These are phyloP conservation scores for Chelmon rostratus DNA, from an alignment of 2,797 vertebrate genomes.

Conservation along the genomic window DNA sequence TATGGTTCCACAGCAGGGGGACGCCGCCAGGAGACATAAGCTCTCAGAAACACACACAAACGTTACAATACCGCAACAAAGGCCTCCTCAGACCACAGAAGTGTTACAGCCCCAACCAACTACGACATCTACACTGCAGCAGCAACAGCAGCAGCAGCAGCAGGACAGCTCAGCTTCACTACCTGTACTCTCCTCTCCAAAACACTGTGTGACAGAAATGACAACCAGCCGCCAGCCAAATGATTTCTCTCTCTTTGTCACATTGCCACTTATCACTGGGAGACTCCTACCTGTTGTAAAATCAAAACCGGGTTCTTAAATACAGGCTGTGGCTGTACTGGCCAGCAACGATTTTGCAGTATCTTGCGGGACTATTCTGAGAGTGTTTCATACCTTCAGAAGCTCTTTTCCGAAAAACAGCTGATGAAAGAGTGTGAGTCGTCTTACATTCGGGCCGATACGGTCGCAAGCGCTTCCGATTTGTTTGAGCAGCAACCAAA, in stretches of 20 bases:
- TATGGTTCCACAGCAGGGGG: slow-evolving; percentile 34
- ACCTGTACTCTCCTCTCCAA: background rate
- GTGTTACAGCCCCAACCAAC: background rate
- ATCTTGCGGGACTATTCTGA: background rate
- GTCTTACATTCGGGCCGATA: background rate
- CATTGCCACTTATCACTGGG: background rate
- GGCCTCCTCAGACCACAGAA: slow-evolving; percentile 36
- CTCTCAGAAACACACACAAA: slow-evolving; percentile 32
- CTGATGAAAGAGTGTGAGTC: too few species aligned
- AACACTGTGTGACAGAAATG: slow-evolving; percentile 1
- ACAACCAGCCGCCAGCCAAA: slow-evolving; percentile 4
- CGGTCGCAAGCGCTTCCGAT: background rate
- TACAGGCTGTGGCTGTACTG: background rate
- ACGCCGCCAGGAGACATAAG: slow-evolving; percentile 41
- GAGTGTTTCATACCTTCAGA: background rate
- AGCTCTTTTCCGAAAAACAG: background rate
- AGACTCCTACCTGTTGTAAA: background rate
- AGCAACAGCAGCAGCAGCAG: background rate
- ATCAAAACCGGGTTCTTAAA: background rate
- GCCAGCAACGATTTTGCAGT: too few species aligned
- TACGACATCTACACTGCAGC: slow-evolving; percentile 26
- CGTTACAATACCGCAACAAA: slow-evolving; percentile 30
- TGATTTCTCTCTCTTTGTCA: background rate
- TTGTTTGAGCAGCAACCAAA: background rate
- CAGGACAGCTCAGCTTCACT: background rate